Evolutionary conservation across 2,797 vertebrate species (phyloP), one percentile per base, ranked within the genome.

Genomic region (Prunella strophiata): DNA sequence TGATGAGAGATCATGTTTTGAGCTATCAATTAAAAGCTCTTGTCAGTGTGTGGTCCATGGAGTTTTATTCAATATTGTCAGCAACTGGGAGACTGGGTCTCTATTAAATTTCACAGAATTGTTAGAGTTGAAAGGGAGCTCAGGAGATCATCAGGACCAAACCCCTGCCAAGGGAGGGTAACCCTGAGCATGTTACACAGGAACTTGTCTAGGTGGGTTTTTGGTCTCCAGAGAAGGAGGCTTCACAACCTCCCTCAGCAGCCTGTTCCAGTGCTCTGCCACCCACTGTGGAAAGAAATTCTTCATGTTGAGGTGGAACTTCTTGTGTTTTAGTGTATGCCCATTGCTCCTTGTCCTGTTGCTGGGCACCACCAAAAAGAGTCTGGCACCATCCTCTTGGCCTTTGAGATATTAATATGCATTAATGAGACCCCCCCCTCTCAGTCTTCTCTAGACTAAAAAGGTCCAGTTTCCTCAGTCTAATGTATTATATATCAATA

Each of bases 401-500:
- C 27, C 36, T 76, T 43, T 70, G 43, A 38, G 50, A 29, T 43
- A 43, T 2, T 55, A 15, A 12, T 48, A 29, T 55, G 27, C 20
- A 21, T 36, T 62, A 48, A 34, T 23, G 36, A 38, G 42, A 43
- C 3, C 2, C 4, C 8, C 4, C 12, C 2, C 21, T 2, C 10
- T 3, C 27, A 38, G 16, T 50, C 16, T 50, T 68, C 18, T 62
- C 42, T 82, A 50, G 36, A 50, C 30, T 43, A 45, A 70, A 57
- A 40, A 38, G 36, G 36, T 8, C 10, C 36, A 63, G 11, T 7
- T 89, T 62, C 23, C 38, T 43, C 17, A 57, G 11, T 57, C 27
- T 76, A 42, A n/a, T 50, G 7, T 70, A 50, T 43, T 55, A 17
- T 58, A 4, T 29, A 22, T 50, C 27, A 18, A 10, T 66, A 34